phyloP scores from a whole-genome alignment of 2,113 vertebrate species.

The Gnathonemus echidnorhynchus region DNA sequence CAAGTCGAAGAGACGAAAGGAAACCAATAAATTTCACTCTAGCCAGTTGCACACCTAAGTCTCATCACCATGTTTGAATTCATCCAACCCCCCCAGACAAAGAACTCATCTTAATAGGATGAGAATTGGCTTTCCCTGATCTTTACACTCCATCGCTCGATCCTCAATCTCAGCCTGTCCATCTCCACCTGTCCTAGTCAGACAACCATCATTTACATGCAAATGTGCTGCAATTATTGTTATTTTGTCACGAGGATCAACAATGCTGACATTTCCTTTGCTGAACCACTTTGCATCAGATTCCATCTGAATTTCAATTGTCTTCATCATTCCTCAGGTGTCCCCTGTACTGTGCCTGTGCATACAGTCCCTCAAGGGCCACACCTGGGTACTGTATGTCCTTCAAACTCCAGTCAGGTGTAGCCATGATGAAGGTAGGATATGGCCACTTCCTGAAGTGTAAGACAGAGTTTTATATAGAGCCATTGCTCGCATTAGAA shows the following conservation, averaged over 20 bases:
- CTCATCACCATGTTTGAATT: neutral
- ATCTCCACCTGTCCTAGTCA: neutral
- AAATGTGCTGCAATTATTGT: conserved; percentile 24
- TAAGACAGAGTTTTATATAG: neutral
- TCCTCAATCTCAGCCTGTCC: conserved; percentile 15
- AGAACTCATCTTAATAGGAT: neutral
- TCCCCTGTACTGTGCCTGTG: neutral
- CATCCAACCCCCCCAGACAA: neutral
- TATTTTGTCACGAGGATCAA: conserved; percentile 43
- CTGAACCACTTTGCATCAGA: neutral
- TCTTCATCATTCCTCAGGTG: neutral
- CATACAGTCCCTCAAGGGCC: neutral
- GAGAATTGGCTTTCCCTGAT: neutral
- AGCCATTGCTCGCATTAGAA: neutral
- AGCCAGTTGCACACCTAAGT: neutral
- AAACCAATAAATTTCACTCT: neutral
- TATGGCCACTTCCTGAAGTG: neutral
- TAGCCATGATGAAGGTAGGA: neutral
- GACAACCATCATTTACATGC: conserved; percentile 25
- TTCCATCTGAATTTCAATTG: conserved; percentile 8
- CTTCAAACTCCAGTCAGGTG: neutral
- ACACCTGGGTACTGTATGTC: neutral
- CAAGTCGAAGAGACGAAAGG: neutral
- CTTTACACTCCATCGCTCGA: neutral
- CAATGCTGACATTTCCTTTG: conserved; percentile 11